Percentiles rank a stretch among this genome's conserved stretches.
phyloP scores from a whole-genome alignment of 2,113 vertebrate species.

The Willisornis vidua region DNA sequence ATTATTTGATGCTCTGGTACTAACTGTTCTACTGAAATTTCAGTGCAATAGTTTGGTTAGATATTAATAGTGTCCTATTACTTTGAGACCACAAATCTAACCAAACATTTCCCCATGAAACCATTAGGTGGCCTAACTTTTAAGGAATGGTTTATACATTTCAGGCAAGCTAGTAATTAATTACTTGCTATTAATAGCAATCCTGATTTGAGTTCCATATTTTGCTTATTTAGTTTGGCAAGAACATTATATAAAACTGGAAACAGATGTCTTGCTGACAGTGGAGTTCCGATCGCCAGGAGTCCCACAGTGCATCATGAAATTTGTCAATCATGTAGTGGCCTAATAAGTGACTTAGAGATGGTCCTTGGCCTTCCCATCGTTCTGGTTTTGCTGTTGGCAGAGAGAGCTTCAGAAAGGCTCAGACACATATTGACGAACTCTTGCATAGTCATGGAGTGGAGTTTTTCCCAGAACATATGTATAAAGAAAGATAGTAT shows the following conservation, averaged over 20 bases:
- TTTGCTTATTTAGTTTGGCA: background rate
- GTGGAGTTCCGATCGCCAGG: background rate
- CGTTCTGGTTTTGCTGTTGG: background rate
- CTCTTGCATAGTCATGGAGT: background rate
- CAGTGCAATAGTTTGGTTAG: background rate
- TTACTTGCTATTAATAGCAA: background rate
- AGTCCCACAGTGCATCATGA: background rate
- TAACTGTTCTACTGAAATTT: background rate
- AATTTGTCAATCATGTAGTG: background rate
- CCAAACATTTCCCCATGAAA: background rate
- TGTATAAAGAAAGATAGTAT: background rate
- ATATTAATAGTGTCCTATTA: background rate
- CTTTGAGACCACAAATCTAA: background rate
- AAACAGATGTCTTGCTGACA: background rate
- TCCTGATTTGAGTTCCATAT: background rate
- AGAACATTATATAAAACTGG: background rate
- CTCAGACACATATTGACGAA: accelerated
- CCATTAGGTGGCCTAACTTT: background rate
- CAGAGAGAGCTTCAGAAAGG: background rate
- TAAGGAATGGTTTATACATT: background rate
- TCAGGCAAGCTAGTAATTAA: background rate
- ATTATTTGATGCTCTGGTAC: background rate
- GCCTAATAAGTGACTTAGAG: background rate
- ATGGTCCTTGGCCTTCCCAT: background rate
- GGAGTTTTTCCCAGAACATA: background rate